These are phyloP conservation scores for Atlantisia rogersi DNA, from an alignment of 2,113 vertebrate species.

Conservation along the genomic window DNA sequence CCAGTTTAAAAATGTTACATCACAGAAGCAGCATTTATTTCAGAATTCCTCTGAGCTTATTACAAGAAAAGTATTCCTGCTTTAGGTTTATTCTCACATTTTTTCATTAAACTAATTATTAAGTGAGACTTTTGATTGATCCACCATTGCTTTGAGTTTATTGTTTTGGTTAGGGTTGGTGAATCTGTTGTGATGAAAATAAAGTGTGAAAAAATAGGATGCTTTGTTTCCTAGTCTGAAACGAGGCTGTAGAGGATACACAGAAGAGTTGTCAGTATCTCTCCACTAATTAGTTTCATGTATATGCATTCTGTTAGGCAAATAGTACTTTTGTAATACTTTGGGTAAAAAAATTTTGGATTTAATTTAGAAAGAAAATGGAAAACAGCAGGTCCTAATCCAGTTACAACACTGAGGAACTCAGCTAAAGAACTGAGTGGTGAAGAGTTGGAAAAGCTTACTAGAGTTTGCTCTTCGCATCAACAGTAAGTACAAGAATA, in stretches of 20 bases:
- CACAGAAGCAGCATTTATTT: constrained; percentile 4
- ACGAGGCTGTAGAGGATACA: not conserved
- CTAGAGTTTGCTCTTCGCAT: constrained; percentile 89
- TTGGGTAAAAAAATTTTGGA: constrained; percentile 40
- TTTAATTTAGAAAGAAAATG: constrained; percentile 84
- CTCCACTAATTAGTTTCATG: not conserved
- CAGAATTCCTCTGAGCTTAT: not conserved
- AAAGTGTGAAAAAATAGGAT: not conserved
- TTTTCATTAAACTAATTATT: not conserved
- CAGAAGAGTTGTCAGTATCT: not conserved
- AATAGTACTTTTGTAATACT: not conserved
- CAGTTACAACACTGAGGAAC: constrained; percentile 45
- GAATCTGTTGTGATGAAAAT: not conserved
- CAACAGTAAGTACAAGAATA: constrained; percentile 82
- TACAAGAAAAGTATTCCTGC: not conserved
- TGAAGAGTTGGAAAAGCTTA: constrained; percentile 85
- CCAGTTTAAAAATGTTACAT: not conserved
- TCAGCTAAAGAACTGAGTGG: constrained; percentile 72
- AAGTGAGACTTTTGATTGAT: not conserved
- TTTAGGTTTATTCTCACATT: not conserved
- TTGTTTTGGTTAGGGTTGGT: not conserved
- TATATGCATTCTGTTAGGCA: not conserved
- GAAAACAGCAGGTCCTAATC: constrained; percentile 68
- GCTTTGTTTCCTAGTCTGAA: not conserved
- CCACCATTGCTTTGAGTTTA: not conserved